Evolutionary conservation across 1,140 invertebrate genomes (phyloP).

Genomic region (Psix sp.): DNA sequence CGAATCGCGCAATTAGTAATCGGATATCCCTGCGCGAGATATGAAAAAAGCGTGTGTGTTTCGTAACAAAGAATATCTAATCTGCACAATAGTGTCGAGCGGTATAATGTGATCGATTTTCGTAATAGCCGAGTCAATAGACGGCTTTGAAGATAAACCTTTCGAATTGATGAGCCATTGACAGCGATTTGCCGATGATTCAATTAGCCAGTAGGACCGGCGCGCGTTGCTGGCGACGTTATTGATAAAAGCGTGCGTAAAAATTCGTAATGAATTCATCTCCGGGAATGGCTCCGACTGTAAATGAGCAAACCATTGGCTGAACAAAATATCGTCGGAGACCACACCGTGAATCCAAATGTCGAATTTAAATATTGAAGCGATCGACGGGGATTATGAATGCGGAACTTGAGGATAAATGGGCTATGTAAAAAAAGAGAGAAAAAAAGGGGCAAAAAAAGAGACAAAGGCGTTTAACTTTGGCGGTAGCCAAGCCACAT

Average conservation of each 20-base stretch:
- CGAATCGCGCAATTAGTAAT: constrained; percentile 31
- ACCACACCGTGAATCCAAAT: too few relatives aligned
- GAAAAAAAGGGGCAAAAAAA: constrained; percentile 5
- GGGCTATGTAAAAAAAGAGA: neutral
- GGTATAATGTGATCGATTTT: constrained; percentile 46
- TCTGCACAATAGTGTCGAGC: constrained; percentile 45
- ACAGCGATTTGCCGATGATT: constrained; percentile 41
- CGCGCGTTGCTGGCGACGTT: too few relatives aligned
- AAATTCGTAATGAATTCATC: too few relatives aligned
- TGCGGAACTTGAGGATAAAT: neutral
- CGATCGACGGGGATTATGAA: too few relatives aligned
- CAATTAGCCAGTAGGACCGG: too few relatives aligned
- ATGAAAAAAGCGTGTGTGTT: constrained; percentile 11
- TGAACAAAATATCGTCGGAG: too few relatives aligned
- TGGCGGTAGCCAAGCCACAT: constrained; percentile 3
- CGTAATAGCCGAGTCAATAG: constrained; percentile 47
- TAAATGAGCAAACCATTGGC: too few relatives aligned
- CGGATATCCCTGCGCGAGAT: neutral
- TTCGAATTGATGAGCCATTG: constrained; percentile 34
- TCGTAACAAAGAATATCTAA: constrained; percentile 52
- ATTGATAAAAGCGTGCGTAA: too few relatives aligned
- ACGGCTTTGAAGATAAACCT: constrained; percentile 44
- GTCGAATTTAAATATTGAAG: too few relatives aligned
- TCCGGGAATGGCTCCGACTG: too few relatives aligned
- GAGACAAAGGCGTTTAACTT: constrained; percentile 3